Conservation (phyloP, 2,797 vertebrate species). For the Oceanodroma leucorhoa region DNA sequence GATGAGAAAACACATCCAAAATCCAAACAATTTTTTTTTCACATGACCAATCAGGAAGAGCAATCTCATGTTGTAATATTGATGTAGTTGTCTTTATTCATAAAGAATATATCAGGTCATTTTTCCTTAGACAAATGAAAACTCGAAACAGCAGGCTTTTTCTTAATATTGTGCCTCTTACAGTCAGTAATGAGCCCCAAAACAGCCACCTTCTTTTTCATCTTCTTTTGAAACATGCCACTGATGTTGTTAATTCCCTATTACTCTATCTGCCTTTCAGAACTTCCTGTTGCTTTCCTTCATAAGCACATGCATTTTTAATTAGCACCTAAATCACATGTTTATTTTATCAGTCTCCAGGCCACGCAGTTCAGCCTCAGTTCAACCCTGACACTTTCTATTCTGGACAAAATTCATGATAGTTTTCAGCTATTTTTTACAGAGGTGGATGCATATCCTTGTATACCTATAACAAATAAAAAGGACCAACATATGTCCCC, state of each 20-base stretch:
- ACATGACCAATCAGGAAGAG: background rate
- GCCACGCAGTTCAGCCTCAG: background rate
- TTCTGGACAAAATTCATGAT: background rate
- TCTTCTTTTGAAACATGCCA: background rate
- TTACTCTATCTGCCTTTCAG: background rate
- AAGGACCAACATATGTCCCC: rapidly evolving
- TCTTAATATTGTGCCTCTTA: background rate
- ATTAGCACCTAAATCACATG: background rate
- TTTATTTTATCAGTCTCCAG: slow-evolving; percentile 11
- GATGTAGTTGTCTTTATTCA: background rate
- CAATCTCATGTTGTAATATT: background rate
- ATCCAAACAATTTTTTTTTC: background rate
- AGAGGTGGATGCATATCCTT: background rate
- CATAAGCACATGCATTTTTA: background rate
- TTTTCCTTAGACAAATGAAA: background rate
- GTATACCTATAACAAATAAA: background rate
- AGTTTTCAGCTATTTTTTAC: background rate
- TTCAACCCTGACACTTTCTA: background rate
- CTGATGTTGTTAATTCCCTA: background rate
- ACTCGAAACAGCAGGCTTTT: background rate
- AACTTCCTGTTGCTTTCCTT: background rate
- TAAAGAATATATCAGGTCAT: background rate
- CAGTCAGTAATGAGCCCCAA: background rate
- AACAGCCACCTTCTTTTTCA: background rate
- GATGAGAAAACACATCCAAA: background rate